Conservation (phyloP, 2,797 vertebrate species). For the Gorsachius magnificus region DNA sequence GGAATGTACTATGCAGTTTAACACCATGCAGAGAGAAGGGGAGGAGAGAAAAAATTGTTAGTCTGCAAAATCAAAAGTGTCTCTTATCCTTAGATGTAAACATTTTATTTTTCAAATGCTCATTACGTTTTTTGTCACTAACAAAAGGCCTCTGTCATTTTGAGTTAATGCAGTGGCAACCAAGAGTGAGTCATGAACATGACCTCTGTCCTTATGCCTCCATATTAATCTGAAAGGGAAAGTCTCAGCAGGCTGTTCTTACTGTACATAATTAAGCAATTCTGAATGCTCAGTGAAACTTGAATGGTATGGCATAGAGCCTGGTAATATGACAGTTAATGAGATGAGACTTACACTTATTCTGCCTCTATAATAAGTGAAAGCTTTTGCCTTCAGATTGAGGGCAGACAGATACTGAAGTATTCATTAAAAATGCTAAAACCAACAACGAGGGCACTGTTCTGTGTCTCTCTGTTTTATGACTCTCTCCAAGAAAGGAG, state of each 20-base stretch:
- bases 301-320: constrained; percentile 68
- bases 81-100: constrained; percentile 46
- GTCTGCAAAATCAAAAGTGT: constrained; percentile 57
- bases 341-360: constrained; percentile 70
- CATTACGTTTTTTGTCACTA: constrained; percentile 36
- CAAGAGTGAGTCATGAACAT: constrained; percentile 37
- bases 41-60: neutral
- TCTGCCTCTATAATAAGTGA: constrained; percentile 66
- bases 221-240: constrained; percentile 63
- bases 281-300: constrained; percentile 72
- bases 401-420: constrained; percentile 43
- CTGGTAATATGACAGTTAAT: constrained; percentile 75
- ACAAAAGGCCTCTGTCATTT: constrained; percentile 61
- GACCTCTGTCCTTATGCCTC: constrained; percentile 61
- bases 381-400: constrained; percentile 62
- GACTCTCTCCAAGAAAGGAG: constrained; percentile 20
- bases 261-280: constrained; percentile 77
- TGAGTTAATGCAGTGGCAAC: constrained; percentile 32
- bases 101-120: constrained; percentile 53
- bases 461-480: constrained; percentile 36
- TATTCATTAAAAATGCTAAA: constrained; percentile 51
- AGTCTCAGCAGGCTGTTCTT: constrained; percentile 70
- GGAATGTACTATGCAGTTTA: constrained; percentile 57
- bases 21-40: neutral
- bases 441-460: constrained; percentile 7